phyloP scores from a whole-genome alignment of 2,888 invertebrate species.

The Anaspis maculata region DNA sequence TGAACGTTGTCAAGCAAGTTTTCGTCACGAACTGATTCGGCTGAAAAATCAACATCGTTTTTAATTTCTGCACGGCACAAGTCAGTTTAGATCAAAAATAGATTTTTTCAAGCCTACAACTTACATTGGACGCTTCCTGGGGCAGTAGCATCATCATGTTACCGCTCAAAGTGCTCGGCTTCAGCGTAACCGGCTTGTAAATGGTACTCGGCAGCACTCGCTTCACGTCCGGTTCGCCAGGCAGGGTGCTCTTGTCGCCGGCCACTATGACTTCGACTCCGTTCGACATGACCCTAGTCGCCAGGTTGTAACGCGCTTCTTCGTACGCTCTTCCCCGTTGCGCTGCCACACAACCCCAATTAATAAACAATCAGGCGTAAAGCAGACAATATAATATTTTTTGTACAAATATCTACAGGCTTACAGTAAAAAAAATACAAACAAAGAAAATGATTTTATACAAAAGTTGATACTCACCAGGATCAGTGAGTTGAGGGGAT shows the following conservation, averaged over 20 bases:
- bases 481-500: too few species aligned
- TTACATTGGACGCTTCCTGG: slow-evolving; percentile 49
- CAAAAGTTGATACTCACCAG: too few species aligned
- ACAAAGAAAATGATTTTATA: slow-evolving; percentile 21
- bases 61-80: too few species aligned
- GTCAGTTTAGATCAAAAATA: too few species aligned
- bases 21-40: slow-evolving; percentile 58
- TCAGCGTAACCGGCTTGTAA: slow-evolving; percentile 49
- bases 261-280: slow-evolving; percentile 86
- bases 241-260: slow-evolving; percentile 51
- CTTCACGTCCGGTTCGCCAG: slow-evolving; percentile 43
- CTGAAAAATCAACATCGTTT: too few species aligned
- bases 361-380: not conserved
- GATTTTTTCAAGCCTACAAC: too few species aligned
- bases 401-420: slow-evolving; percentile 14
- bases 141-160: slow-evolving; percentile 60
- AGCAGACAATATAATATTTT: not conserved
- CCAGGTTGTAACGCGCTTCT: slow-evolving; percentile 63
- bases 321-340: slow-evolving; percentile 43
- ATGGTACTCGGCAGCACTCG: slow-evolving; percentile 34
- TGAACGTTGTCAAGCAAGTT: slow-evolving; percentile 58
- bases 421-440: slow-evolving; percentile 20
- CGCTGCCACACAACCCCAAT: slow-evolving; percentile 3
- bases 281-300: slow-evolving; percentile 83
- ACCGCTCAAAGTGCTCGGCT: slow-evolving; percentile 58